Base-by-base conservation (phyloP, 2,888 invertebrate genomes). In the Embidobia sp. region DNA sequence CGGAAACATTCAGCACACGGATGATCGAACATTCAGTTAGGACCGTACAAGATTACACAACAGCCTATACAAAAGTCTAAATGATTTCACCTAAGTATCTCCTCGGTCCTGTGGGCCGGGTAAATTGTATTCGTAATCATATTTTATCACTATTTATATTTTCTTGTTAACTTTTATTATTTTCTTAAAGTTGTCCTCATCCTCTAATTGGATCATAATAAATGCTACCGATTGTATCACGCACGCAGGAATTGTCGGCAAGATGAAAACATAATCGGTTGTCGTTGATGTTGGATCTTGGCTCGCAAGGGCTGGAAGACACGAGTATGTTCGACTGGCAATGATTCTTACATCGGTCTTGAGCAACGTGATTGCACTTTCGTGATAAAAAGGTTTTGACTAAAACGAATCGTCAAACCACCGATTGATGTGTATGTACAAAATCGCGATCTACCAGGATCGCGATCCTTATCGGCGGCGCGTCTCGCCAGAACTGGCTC, bases 311-410 rank as follows among this genome's bases (percentile, higher is more conserved):
- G 15, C 18, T 33, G 49, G 69, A 49, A 76, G 57, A 57, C 63
- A 76, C 63, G 53, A 22, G 48, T 29, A 69, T 75, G 75, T 69
- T 76, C 75, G 63, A 48, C 63, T 75, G 55, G 61, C 63, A 40
- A 69, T 63, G 55, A 69, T 76, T 69, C 46, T 67, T 48, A 53
- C 53, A 66, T 77, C 67, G 72, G 67, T 77, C 53, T 77, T 77
- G 77, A 77, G 77, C 77, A 72, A 77, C 44, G 59, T 64, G 64
- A 70, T 77, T 70, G 72, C 70, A 72, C 72, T 72, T 77, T 66
- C 66, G 72, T 66, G 49, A 77, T 64, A 72, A 70, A 70, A 72
- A 72, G 64, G 48, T 55, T 55, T 66, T 27, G 55, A 59, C 42
- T 53, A 46, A 70, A 76, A 63, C 40, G 46, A 70, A 70, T 57